Conservation (phyloP, 2,113 vertebrate species). For the Rhea pennata region DNA sequence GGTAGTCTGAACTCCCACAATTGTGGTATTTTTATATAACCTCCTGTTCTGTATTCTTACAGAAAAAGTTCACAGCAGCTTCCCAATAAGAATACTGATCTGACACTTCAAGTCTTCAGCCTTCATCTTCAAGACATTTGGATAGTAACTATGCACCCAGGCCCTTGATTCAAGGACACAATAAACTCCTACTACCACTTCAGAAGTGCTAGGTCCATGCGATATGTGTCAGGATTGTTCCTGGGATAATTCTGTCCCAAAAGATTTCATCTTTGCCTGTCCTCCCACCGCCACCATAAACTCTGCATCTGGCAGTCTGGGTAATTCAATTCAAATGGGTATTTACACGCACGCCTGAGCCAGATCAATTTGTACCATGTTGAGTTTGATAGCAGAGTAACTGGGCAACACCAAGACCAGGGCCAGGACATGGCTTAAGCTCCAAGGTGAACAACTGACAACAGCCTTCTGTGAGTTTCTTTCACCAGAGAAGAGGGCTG, state of each 20-base stretch:
- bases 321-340: not conserved
- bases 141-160: not conserved
- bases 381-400: not conserved
- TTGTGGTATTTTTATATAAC: not conserved
- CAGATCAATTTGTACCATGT: not conserved
- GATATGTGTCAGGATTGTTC: not conserved
- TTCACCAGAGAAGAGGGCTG: not conserved
- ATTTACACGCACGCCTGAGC: not conserved
- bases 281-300: not conserved
- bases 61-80: not conserved
- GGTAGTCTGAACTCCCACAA: not conserved
- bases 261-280: not conserved
- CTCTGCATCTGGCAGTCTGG: not conserved
- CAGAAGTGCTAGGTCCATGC: fast-evolving
- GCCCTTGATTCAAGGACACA: not conserved
- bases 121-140: not conserved
- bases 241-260: not conserved
- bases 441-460: not conserved
- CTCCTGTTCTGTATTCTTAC: not conserved
- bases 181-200: not conserved
- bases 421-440: fast-evolving
- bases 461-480: not conserved
- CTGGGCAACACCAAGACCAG: not conserved
- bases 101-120: not conserved
- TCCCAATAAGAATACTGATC: not conserved